Conservation (phyloP, 2,888 invertebrate genomes). For the Mycalesis mineus region DNA sequence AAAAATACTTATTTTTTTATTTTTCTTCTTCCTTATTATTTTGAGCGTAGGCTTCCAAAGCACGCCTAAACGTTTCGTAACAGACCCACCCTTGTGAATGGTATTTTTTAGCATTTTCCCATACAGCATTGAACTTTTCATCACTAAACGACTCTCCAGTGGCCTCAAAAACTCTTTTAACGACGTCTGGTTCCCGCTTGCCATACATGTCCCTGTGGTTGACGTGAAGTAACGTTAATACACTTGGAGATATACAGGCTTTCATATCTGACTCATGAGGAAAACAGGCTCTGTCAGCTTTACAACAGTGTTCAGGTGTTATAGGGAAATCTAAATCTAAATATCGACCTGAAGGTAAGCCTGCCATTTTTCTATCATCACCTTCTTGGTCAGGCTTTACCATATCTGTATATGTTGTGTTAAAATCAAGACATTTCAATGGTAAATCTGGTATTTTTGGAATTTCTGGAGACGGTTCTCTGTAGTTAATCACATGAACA, state of each 20-base stretch:
- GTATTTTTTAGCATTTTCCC: slow-evolving; percentile 68
- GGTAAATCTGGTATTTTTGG: slow-evolving; percentile 59
- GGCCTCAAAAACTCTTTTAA: slow-evolving; percentile 73
- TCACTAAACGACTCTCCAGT: slow-evolving; percentile 70
- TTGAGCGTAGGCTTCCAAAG: slow-evolving; percentile 37
- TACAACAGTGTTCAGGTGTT: slow-evolving; percentile 47
- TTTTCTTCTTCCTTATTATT: slow-evolving; percentile 23
- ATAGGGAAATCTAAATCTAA: slow-evolving; percentile 60
- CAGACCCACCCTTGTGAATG: slow-evolving; percentile 76
- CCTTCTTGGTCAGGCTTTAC: slow-evolving; percentile 47
- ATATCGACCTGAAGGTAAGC: slow-evolving; percentile 64
- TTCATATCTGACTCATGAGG: slow-evolving; percentile 60
- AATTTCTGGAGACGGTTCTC: slow-evolving; percentile 55
- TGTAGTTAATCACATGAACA: slow-evolving; percentile 66
- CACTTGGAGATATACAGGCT: slow-evolving; percentile 51
- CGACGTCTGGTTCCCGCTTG: slow-evolving; percentile 47
- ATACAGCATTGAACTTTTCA: slow-evolving; percentile 65
- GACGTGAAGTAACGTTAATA: slow-evolving; percentile 52
- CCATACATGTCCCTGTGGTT: slow-evolving; percentile 62
- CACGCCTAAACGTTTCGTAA: slow-evolving; percentile 70
- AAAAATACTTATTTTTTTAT: not conserved
- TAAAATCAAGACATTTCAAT: slow-evolving; percentile 51
- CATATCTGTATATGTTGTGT: slow-evolving; percentile 65
- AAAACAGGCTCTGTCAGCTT: slow-evolving; percentile 48
- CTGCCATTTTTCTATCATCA: slow-evolving; percentile 48